phyloP scores from a whole-genome alignment of 1,140 invertebrate species.

The Drosophila kepulauana region DNA sequence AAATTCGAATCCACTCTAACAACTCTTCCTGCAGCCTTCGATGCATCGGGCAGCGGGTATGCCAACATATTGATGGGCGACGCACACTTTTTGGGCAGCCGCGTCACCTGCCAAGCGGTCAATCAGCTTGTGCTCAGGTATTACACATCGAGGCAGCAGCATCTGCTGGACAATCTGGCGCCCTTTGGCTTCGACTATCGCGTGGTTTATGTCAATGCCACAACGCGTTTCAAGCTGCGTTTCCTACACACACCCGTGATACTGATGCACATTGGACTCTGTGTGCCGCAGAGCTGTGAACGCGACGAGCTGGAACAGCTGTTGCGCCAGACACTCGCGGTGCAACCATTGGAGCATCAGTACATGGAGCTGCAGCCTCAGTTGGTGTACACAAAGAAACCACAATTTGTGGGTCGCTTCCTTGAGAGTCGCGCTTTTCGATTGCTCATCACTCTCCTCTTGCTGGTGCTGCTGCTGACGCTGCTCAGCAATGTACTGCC shows the following conservation, averaged over 20 bases:
- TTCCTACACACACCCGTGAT: background rate
- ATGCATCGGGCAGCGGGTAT: slow-evolving; percentile 54
- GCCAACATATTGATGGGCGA: slow-evolving; percentile 52
- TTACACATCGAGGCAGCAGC: background rate
- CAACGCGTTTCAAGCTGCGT: slow-evolving; percentile 34
- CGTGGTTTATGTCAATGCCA: slow-evolving; percentile 49
- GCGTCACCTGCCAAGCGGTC: slow-evolving; percentile 38
- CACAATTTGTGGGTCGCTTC: slow-evolving; percentile 8
- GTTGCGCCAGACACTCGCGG: slow-evolving; percentile 1
- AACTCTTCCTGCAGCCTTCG: slow-evolving; percentile 36
- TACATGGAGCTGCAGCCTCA: slow-evolving; percentile 30
- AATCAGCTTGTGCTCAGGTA: slow-evolving; percentile 22
- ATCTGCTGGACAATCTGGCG: slow-evolving; percentile 13
- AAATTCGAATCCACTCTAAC: too few relatives aligned
- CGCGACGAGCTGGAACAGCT: slow-evolving; percentile 35
- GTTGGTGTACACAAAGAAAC: slow-evolving; percentile 42
- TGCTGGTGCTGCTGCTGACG: slow-evolving; percentile 2
- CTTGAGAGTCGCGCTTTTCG: slow-evolving; percentile 5
- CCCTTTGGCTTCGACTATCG: slow-evolving; percentile 47
- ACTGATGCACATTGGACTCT: slow-evolving; percentile 56
- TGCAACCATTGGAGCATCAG: background rate
- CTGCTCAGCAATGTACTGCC: background rate
- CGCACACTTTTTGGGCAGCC: slow-evolving; percentile 55
- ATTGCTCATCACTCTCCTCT: slow-evolving; percentile 2
- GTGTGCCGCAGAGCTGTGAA: slow-evolving; percentile 45